Percentiles rank a stretch among this genome's conserved stretches.
phyloP scores from a whole-genome alignment of 2,113 vertebrate genomes.

The Macquaria ambigua region DNA sequence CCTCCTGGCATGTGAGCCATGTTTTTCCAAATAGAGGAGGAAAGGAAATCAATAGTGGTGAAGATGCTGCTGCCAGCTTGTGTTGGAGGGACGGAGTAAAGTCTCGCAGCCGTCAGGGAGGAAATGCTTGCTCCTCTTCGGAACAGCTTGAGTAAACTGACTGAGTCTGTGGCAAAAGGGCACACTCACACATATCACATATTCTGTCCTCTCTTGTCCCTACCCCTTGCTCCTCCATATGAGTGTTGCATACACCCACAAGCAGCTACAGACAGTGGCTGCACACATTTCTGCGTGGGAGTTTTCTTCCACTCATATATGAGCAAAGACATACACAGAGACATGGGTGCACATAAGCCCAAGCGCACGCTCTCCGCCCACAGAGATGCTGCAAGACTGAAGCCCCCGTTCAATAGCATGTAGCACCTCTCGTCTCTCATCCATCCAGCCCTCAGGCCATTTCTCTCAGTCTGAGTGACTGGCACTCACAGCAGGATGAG shows the following conservation, averaged over 20 bases:
- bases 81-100: slow-evolving; percentile 47
- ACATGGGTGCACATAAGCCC: slow-evolving; percentile 24
- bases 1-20: slow-evolving; percentile 57
- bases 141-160: slow-evolving; percentile 36
- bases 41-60: slow-evolving; percentile 78
- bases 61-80: slow-evolving; percentile 65
- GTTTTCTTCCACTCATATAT: slow-evolving; percentile 20
- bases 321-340: slow-evolving; percentile 16
- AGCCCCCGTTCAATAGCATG: slow-evolving; percentile 37
- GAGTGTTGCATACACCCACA: slow-evolving; percentile 38
- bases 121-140: slow-evolving; percentile 43
- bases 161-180: slow-evolving; percentile 35
- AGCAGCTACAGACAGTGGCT: slow-evolving; percentile 49
- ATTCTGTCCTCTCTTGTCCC: neutral
- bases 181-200: slow-evolving; percentile 6
- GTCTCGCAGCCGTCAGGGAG: slow-evolving; percentile 45
- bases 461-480: slow-evolving; percentile 50
- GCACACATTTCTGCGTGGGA: slow-evolving; percentile 45
- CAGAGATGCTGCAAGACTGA: slow-evolving; percentile 46
- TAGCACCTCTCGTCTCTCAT: slow-evolving; percentile 53
- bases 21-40: slow-evolving; percentile 62
- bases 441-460: slow-evolving; percentile 55
- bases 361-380: slow-evolving; percentile 22
- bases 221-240: neutral
- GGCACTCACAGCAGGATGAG: slow-evolving; percentile 46